phyloP scores from a whole-genome alignment of 37 sponge, comb jelly and placozoan species.

The Oscarella lobularis region DNA sequence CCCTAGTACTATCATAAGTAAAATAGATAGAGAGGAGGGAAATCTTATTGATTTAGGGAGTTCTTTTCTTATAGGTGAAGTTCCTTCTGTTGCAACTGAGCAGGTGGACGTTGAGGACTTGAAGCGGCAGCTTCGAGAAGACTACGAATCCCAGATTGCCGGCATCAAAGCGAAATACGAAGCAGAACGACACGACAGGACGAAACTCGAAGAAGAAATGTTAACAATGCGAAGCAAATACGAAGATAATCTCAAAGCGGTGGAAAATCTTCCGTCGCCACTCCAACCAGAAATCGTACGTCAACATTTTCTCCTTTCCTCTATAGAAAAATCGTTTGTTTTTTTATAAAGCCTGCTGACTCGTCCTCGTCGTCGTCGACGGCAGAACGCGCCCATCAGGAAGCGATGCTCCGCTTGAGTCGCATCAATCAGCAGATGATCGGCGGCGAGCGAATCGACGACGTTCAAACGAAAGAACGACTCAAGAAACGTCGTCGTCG shows the following conservation, averaged over 20 bases:
- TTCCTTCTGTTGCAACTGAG: too few relatives aligned
- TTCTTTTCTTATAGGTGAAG: too few relatives aligned
- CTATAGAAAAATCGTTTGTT: too few relatives aligned
- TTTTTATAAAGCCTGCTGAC: too few relatives aligned
- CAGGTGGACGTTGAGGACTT: too few relatives aligned
- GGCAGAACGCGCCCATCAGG: not conserved
- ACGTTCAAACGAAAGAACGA: constrained; percentile 12
- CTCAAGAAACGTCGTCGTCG: constrained; percentile 24
- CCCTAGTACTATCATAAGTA: not conserved
- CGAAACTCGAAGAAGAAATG: constrained; percentile 56
- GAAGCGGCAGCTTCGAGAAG: constrained; percentile 4
- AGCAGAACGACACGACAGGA: constrained; percentile 46
- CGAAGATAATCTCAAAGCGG: not conserved
- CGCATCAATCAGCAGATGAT: constrained; percentile 46
- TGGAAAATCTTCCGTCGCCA: too few relatives aligned
- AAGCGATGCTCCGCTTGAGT: constrained; percentile 21
- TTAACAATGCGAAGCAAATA: not conserved
- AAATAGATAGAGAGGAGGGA: constrained; percentile 6
- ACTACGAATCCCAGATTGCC: constrained; percentile 70
- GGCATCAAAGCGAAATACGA: constrained; percentile 51
- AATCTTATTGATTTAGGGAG: too few relatives aligned
- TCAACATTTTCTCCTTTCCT: too few relatives aligned
- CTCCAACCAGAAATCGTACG: too few relatives aligned
- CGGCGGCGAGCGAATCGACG: constrained; percentile 65
- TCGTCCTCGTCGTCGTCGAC: not conserved